These are phyloP conservation scores for Sebastes goodei DNA, from an alignment of 2,797 vertebrate species.

Conservation along the genomic window DNA sequence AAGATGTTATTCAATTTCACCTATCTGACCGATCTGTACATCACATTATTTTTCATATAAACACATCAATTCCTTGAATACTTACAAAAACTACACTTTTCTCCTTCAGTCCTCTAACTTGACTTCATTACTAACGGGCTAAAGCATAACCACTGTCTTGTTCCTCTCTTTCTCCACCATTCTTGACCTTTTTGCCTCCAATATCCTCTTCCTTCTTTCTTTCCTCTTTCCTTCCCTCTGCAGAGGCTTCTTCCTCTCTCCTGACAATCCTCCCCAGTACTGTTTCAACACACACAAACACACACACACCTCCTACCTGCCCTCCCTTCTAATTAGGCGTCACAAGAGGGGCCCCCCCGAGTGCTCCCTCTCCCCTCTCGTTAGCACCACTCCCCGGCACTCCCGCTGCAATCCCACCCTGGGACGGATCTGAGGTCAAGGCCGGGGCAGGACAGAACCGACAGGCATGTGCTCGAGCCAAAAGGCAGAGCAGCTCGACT, in stretches of 20 bases:
- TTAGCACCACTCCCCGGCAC: conserved; percentile 60
- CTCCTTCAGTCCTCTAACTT: background rate
- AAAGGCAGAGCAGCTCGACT: conserved; percentile 16
- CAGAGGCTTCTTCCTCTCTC: conserved; percentile 19
- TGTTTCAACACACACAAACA: conserved; percentile 31
- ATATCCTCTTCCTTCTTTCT: background rate
- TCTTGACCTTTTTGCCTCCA: conserved; percentile 20
- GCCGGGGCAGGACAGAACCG: conserved; percentile 54
- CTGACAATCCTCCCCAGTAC: conserved; percentile 17
- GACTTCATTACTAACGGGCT: background rate
- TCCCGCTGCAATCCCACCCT: conserved; percentile 51
- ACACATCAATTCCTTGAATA: background rate
- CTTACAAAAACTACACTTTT: background rate
- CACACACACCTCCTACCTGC: conserved; percentile 39
- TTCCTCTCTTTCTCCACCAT: background rate
- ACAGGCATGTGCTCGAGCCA: conserved; percentile 29
- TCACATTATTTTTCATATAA: background rate
- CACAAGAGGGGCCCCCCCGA: conserved; percentile 36
- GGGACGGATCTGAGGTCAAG: conserved; percentile 66
- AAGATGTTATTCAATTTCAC: background rate
- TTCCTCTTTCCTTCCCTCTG: conserved; percentile 9
- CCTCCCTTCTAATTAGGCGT: conserved; percentile 72
- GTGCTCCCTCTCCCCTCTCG: conserved; percentile 56
- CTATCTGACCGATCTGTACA: background rate
- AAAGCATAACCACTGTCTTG: background rate